These are phyloP conservation scores for Rhinopithecus roxellana DNA, from an alignment of 2,113 vertebrate genomes.

Conservation along the genomic window DNA sequence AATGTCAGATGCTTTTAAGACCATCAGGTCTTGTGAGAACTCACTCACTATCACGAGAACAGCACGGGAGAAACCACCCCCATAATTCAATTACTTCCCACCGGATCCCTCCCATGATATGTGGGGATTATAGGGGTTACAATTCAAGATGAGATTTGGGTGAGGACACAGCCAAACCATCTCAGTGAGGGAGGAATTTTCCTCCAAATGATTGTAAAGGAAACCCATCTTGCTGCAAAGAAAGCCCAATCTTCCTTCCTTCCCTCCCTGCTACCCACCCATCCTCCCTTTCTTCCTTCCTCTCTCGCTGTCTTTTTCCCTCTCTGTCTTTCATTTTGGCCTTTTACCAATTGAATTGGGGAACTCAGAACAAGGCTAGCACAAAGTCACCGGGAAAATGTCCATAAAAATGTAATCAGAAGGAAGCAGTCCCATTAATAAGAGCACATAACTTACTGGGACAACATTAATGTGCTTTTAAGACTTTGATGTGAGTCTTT, in stretches of 20 bases:
- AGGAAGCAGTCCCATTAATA: conserved; percentile 1
- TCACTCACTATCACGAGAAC: too few species aligned
- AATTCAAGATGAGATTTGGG: too few species aligned
- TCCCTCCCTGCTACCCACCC: not conserved
- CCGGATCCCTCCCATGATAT: too few species aligned
- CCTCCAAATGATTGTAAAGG: not conserved
- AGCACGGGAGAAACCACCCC: too few species aligned
- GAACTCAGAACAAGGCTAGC: not conserved
- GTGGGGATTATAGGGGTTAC: too few species aligned
- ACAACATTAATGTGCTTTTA: not conserved
- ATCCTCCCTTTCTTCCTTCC: accelerated
- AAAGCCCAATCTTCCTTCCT: not conserved
- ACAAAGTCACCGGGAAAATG: not conserved
- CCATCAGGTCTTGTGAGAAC: too few species aligned
- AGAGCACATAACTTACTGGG: not conserved
- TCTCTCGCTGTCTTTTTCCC: not conserved
- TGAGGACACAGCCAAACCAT: too few species aligned
- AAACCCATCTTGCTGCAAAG: not conserved
- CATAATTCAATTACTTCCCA: too few species aligned
- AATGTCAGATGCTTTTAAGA: too few species aligned
- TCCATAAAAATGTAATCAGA: conserved; percentile 7
- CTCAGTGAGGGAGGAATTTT: not conserved
- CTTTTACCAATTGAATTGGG: not conserved
- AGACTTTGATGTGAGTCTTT: not conserved
- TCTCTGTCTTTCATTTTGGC: not conserved